Conservation (phyloP, 2,113 vertebrate species). For the Parus major region DNA sequence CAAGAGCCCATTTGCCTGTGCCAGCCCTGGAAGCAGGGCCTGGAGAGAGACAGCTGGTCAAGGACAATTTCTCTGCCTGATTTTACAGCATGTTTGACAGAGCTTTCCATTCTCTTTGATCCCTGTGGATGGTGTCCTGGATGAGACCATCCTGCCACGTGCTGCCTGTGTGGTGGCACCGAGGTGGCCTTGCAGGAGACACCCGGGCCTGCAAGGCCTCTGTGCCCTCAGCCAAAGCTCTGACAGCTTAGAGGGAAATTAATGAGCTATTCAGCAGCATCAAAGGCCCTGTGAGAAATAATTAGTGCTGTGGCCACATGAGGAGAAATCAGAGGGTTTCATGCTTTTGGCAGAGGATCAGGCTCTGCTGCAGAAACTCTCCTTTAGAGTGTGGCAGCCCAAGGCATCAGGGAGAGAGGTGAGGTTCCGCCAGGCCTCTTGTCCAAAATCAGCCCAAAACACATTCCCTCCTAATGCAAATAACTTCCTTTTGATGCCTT, state of each 20-base stretch:
- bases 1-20: background rate
- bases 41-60: accelerated
- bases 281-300: background rate
- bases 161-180: accelerated
- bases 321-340: background rate
- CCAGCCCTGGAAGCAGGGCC: no score
- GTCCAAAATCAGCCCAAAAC: background rate
- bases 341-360: accelerated
- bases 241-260: background rate
- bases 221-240: background rate
- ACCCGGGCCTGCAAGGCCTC: accelerated
- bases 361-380: background rate
- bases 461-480: background rate
- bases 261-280: background rate
- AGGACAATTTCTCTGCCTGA: background rate
- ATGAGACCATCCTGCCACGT: background rate
- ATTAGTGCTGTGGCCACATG: background rate
- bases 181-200: accelerated
- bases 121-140: background rate
- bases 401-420: accelerated
- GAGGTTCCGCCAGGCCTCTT: background rate
- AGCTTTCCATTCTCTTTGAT: background rate
- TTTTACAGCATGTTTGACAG: background rate
- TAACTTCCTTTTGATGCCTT: background rate
- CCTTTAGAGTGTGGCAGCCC: accelerated